Percentiles rank a stretch among this genome's conserved stretches.
These are phyloP conservation scores for Achroia grisella DNA, from an alignment of 1,140 invertebrate genomes.

Conservation along the genomic window DNA sequence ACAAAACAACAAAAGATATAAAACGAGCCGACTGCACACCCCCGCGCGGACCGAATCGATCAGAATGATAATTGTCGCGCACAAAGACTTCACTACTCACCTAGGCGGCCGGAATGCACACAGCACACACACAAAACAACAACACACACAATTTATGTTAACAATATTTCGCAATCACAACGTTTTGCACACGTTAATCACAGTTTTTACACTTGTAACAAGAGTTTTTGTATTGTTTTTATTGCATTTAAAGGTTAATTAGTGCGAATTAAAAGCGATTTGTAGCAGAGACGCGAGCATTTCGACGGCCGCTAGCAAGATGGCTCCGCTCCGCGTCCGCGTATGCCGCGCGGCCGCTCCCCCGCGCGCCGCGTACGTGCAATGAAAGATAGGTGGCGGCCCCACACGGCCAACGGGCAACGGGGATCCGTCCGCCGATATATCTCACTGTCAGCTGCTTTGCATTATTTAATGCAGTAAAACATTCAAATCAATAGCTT, in stretches of 20 bases:
- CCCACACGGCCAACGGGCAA: conserved; percentile 33
- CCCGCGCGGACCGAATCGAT: conserved; percentile 66
- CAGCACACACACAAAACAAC: conserved; percentile 43
- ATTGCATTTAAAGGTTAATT: conserved; percentile 57
- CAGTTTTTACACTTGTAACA: conserved; percentile 27
- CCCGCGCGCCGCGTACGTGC: conserved; percentile 62
- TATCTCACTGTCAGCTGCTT: conserved; percentile 5
- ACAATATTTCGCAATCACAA: conserved; percentile 36
- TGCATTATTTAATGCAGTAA: too few relatives aligned
- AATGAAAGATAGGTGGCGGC: conserved; percentile 69
- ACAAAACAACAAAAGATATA: conserved; percentile 73
- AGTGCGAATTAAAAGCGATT: conserved; percentile 61
- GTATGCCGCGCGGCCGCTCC: conserved; percentile 56
- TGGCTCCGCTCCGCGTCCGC: conserved; percentile 43
- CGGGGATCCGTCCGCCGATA: conserved; percentile 41
- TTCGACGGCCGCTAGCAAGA: conserved; percentile 66
- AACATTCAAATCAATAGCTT: too few relatives aligned
- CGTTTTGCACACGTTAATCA: conserved; percentile 23
- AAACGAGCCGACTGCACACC: conserved; percentile 56
- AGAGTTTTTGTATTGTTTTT: conserved; percentile 24
- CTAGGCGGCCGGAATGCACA: conserved; percentile 59
- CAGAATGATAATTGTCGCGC: conserved; percentile 71
- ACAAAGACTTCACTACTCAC: conserved; percentile 67
- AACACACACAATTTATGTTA: conserved; percentile 52
- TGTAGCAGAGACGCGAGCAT: conserved; percentile 61